These are phyloP conservation scores for Drosophila kurseongensis DNA, from an alignment of 1,140 invertebrate genomes.

Conservation along the genomic window DNA sequence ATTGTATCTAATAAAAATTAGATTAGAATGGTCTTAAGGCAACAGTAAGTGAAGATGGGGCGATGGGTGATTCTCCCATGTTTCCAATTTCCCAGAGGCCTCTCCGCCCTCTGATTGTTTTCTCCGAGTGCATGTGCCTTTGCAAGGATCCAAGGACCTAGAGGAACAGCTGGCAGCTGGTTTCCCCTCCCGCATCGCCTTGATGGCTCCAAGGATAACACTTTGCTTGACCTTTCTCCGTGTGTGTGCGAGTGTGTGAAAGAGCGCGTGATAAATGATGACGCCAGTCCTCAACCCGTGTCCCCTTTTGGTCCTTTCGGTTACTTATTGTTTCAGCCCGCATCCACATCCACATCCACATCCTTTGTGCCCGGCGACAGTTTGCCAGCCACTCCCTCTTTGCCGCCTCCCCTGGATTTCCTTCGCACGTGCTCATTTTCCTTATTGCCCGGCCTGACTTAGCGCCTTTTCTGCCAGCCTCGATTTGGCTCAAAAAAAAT, in stretches of 20 bases:
- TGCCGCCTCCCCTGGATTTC: constrained; percentile 7
- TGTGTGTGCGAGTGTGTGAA: constrained; percentile 18
- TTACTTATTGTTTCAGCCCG: constrained; percentile 69
- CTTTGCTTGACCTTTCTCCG: constrained; percentile 71
- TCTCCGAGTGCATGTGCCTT: not conserved
- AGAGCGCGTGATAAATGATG: constrained; percentile 71
- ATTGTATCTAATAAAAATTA: too few relatives aligned
- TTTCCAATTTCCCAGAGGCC: not conserved
- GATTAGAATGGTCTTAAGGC: too few relatives aligned
- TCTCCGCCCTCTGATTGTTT: not conserved
- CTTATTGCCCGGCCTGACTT: constrained; percentile 62
- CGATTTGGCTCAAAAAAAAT: constrained; percentile 65
- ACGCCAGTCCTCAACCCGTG: constrained; percentile 27
- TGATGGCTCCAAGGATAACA: constrained; percentile 73
- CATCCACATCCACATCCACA: constrained; percentile 50
- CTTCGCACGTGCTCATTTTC: constrained; percentile 62
- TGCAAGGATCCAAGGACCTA: constrained; percentile 48
- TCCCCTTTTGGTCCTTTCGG: constrained; percentile 29
- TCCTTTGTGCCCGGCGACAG: constrained; percentile 55
- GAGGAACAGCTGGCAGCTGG: constrained; percentile 65
- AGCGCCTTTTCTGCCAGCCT: constrained; percentile 54
- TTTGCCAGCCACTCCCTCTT: constrained; percentile 8
- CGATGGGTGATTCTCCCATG: not conserved
- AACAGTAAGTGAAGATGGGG: not conserved
- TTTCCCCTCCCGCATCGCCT: constrained; percentile 37